phyloP scores from a whole-genome alignment of 2,113 vertebrate genomes.

The Paramormyrops kingsleyae region DNA sequence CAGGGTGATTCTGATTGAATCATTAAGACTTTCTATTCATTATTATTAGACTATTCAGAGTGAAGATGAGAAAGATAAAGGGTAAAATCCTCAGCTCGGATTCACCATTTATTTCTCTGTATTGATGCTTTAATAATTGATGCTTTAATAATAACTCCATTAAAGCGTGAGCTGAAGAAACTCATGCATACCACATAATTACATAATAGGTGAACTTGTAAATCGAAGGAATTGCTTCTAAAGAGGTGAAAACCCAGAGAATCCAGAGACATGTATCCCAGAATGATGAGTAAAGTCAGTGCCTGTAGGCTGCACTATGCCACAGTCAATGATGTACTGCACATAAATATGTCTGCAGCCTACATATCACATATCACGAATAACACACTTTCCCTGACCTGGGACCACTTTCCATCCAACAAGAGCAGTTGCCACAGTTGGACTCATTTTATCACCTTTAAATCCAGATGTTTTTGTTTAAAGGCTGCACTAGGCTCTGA shows the following conservation, averaged over 20 bases:
- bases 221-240: background rate
- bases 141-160: background rate
- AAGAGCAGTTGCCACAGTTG: background rate
- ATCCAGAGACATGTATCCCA: background rate
- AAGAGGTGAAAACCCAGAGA: background rate
- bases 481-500: background rate
- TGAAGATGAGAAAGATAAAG: background rate
- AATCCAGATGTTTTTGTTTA: constrained; percentile 39
- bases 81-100: background rate
- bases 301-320: background rate
- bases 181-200: background rate
- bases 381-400: background rate
- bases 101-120: background rate
- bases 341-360: background rate
- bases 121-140: background rate
- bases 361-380: background rate
- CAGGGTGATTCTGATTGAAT: background rate
- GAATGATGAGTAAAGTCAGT: background rate
- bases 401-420: background rate
- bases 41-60: background rate
- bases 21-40: background rate
- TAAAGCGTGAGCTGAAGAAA: background rate
- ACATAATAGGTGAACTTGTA: background rate
- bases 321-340: background rate
- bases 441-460: constrained; percentile 32